phyloP scores from a whole-genome alignment of 2,888 invertebrate species.

The Drosophila neonasuta region DNA sequence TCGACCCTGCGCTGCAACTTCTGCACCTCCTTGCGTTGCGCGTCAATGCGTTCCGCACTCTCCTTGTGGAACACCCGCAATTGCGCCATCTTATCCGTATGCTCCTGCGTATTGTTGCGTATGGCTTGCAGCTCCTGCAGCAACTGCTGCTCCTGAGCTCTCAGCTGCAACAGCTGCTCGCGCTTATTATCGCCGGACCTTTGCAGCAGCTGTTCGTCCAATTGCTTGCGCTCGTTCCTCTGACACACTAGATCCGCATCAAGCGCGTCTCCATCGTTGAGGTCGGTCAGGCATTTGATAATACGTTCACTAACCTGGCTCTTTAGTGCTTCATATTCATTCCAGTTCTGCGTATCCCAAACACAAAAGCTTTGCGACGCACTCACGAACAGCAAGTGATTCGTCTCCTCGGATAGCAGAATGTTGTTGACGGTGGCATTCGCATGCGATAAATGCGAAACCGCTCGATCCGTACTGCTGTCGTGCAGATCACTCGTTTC shows the following conservation, averaged over 20 bases:
- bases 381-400: conserved; percentile 58
- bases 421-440: conserved; percentile 18
- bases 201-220: conserved; percentile 51
- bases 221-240: conserved; percentile 38
- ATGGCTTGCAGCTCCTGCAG: conserved; percentile 50
- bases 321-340: conserved; percentile 70
- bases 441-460: conserved; percentile 43
- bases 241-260: conserved; percentile 57
- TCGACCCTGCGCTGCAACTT: conserved; percentile 50
- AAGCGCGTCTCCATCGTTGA: conserved; percentile 52
- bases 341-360: conserved; percentile 75
- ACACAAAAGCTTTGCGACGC: conserved; percentile 73
- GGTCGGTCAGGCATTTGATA: conserved; percentile 58
- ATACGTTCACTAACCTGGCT: conserved; percentile 63
- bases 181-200: conserved; percentile 49
- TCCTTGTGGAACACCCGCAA: conserved; percentile 5
- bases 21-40: conserved; percentile 26
- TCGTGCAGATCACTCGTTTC: conserved; percentile 53
- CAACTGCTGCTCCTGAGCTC: conserved; percentile 47
- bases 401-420: conserved; percentile 67
- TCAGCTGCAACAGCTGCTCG: conserved; percentile 31
- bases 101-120: conserved; percentile 22
- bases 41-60: conserved; percentile 18
- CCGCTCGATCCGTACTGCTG: conserved; percentile 37
- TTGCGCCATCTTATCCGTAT: conserved; percentile 5